A percentile compares a stretch with the other conserved stretches of the same genome.
phyloP scores from a whole-genome alignment of 2,797 vertebrate species.

The Falco cherrug region DNA sequence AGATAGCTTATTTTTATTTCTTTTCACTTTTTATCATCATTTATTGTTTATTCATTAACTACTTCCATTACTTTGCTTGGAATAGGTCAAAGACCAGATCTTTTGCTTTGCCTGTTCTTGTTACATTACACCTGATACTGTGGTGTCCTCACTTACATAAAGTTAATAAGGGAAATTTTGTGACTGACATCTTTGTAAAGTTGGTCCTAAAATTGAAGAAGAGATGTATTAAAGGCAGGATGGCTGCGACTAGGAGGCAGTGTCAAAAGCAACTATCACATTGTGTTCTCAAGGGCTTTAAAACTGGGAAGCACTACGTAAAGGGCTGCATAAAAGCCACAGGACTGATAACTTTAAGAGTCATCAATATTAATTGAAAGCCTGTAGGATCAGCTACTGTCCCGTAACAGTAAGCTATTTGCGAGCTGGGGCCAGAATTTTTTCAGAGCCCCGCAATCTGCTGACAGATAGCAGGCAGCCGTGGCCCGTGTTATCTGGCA shows the following conservation, averaged over 20 bases:
- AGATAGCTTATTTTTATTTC: neutral
- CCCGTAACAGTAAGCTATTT: neutral
- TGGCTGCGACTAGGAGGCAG: neutral
- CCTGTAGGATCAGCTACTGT: neutral
- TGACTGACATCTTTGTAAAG: neutral
- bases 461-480: neutral
- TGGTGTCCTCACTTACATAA: neutral
- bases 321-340: neutral
- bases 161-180: neutral
- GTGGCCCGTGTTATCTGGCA: neutral
- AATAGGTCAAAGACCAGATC: neutral
- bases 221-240: neutral
- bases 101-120: neutral
- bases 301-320: neutral
- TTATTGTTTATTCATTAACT: neutral
- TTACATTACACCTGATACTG: neutral
- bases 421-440: neutral
- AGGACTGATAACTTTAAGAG: neutral
- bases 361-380: neutral
- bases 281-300: neutral
- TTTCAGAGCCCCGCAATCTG: constrained; percentile 17
- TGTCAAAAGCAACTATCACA: accelerated
- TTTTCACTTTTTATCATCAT: neutral
- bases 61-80: neutral
- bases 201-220: neutral